Conservation (phyloP, 30 jellyfish, hydroid and myxozoan genomes). For the Turritopsis dohrnii region DNA sequence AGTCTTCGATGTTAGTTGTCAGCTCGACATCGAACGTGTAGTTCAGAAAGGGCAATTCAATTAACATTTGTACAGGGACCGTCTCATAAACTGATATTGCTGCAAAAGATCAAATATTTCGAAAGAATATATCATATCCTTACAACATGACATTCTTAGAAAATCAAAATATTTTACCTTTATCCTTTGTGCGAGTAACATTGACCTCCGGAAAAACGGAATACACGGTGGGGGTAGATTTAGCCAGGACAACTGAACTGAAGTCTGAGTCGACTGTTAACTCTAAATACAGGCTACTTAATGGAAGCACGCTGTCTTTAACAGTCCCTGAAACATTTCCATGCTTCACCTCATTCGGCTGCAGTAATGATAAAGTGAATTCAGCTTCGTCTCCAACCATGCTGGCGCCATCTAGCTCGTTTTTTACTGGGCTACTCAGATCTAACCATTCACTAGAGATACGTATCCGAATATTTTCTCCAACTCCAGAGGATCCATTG, state of each 20-base stretch:
- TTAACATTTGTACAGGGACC: slow-evolving; percentile 35
- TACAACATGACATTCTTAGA: background rate
- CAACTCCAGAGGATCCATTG: slow-evolving; percentile 1
- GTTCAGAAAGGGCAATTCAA: slow-evolving; percentile 60
- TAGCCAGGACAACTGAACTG: slow-evolving; percentile 25
- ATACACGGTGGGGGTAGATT: slow-evolving; percentile 51
- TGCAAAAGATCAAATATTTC: background rate
- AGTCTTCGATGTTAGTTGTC: slow-evolving; percentile 66
- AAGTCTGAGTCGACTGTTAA: slow-evolving; percentile 39
- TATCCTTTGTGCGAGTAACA: slow-evolving; percentile 24
- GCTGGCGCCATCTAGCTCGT: slow-evolving; percentile 9
- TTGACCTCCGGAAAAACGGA: slow-evolving; percentile 83
- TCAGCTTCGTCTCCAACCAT: slow-evolving; percentile 15
- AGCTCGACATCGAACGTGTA: slow-evolving; percentile 55
- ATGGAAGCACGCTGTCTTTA: slow-evolving; percentile 46
- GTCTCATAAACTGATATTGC: slow-evolving; percentile 42
- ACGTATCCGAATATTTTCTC: slow-evolving; percentile 17
- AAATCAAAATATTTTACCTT: slow-evolving; percentile 29
- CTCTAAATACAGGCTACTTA: slow-evolving; percentile 39
- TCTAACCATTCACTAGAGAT: slow-evolving; percentile 38
- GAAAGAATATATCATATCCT: no score
- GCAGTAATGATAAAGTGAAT: slow-evolving; percentile 30
- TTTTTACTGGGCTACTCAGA: slow-evolving; percentile 19
- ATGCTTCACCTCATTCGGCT: slow-evolving; percentile 4
- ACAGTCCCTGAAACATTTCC: slow-evolving; percentile 64